Evolutionary conservation across 2,113 vertebrate genomes (phyloP).

Genomic region (Proterorhinus semilunaris): DNA sequence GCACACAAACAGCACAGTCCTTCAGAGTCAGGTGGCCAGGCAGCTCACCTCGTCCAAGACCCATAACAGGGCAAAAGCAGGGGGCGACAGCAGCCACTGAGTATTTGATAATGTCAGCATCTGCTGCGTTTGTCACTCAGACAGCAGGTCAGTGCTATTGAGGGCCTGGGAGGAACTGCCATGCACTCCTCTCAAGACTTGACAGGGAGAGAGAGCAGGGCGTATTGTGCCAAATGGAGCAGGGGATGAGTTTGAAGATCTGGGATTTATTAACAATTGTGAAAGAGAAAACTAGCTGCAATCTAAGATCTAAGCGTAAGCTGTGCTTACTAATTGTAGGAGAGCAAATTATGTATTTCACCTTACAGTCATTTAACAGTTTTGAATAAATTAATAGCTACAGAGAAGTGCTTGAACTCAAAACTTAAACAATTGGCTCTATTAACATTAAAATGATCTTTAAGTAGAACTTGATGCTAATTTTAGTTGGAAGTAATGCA

Average conservation of each 20-base stretch:
- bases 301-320: background rate
- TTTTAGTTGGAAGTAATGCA: background rate
- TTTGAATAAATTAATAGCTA: too few species aligned
- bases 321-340: background rate
- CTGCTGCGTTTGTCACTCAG: conserved; percentile 95
- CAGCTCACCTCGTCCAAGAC: conserved; percentile 83
- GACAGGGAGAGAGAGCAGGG: conserved; percentile 27
- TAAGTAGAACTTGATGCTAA: background rate
- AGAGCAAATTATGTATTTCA: background rate
- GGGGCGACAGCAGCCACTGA: conserved; percentile 65
- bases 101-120: conserved; percentile 99
- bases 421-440: background rate
- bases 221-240: background rate
- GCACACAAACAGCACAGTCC: conserved; percentile 43
- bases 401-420: too few species aligned
- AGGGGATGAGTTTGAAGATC: background rate
- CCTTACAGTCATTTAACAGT: background rate
- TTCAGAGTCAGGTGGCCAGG: conserved; percentile 68
- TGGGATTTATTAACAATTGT: conserved; percentile 4
- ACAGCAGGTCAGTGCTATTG: conserved; percentile 67
- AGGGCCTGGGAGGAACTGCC: conserved; percentile 48
- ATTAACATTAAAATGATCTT: background rate
- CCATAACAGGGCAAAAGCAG: conserved; percentile 97
- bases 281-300: background rate
- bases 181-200: conserved; percentile 32